These are phyloP conservation scores for Apaloderma vittatum DNA, from an alignment of 2,113 vertebrate species.

Conservation along the genomic window DNA sequence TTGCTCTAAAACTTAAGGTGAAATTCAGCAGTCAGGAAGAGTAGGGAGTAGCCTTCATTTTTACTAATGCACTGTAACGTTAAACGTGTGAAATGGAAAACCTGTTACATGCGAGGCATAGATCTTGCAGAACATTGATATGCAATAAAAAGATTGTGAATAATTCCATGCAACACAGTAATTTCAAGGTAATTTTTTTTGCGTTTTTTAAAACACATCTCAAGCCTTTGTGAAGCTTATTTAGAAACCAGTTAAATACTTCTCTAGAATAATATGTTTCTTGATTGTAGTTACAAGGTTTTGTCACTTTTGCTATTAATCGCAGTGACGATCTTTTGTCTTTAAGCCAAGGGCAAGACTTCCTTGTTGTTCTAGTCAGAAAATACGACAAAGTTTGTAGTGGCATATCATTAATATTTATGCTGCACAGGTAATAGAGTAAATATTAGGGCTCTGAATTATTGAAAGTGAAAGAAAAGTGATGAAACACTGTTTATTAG, in stretches of 20 bases:
- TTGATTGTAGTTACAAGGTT: conserved; percentile 88
- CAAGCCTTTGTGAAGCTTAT: conserved; percentile 29
- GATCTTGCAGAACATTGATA: not conserved
- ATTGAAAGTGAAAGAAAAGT: conserved; percentile 86
- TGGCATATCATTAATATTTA: conserved; percentile 92
- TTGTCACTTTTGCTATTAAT: conserved; percentile 91
- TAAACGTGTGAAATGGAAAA: not conserved
- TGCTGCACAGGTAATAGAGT: conserved; percentile 90
- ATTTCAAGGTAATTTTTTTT: conserved; percentile 30
- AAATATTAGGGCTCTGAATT: conserved; percentile 96
- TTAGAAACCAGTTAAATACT: conserved; percentile 65
- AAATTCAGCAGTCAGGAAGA: not conserved
- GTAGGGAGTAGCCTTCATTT: not conserved
- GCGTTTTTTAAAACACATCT: conserved; percentile 43
- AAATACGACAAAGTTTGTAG: conserved; percentile 69
- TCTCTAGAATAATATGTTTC: conserved; percentile 70
- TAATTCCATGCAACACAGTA: not conserved
- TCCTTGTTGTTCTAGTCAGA: conserved; percentile 85
- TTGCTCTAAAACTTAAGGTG: not conserved
- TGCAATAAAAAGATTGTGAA: not conserved
- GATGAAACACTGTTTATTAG: conserved; percentile 91
- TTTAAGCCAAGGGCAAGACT: conserved; percentile 86
- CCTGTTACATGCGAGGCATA: not conserved
- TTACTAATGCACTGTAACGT: not conserved
- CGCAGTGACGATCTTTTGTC: conserved; percentile 85